Evolutionary conservation across 2,797 vertebrate species (phyloP), one percentile per base, ranked within the genome.

Genomic region (Sebastes cheni): DNA sequence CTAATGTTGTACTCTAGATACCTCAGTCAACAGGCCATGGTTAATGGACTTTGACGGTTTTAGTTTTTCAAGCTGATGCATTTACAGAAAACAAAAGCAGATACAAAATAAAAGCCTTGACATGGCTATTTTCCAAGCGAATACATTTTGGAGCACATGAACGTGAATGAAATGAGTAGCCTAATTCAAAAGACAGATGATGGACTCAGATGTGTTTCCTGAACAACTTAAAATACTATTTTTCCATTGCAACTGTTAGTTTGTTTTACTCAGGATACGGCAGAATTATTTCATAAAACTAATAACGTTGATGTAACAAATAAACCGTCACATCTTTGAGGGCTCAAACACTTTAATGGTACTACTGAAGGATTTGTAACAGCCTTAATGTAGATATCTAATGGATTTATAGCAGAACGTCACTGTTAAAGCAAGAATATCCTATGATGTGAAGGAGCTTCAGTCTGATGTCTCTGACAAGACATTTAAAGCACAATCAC

Each of bases 401-500:
- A 46, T 46, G 42, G 42, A 46, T 46, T 18, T 46, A 46, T 46
- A 0, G 16, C 42, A 46, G 42, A 46, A 46, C 42, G 6, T 46
- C 16, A 18, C 42, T 46, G 64, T 27, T 67, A n/a, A 62, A 70
- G 54, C 30, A 69, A 52, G 67, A 80, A 46, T 73, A 67, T 22
- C 54, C 12, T 6, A 61, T 34, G 25, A 75, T 66, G 34, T 54
- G n/a, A 61, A 10, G 22, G 27, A 59, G 30, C 42, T 65, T 46
- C 8, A 25, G 71, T 68, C 68, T 55, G 25, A 67, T 32, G 71
- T 39, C 30, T 82, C 64, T 8, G 55, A 70, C 18, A 39, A 64
- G 73, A 56, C 34, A 62, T 46, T 77, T 66, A 65, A 76, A 71
- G 56, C 67, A 52, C 72, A 39, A 30, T 36, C 58, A 14, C 42